Percentiles rank a stretch among this genome's conserved stretches.
phyloP scores from a whole-genome alignment of 2,113 vertebrate species.

The Eidolon helvum region DNA sequence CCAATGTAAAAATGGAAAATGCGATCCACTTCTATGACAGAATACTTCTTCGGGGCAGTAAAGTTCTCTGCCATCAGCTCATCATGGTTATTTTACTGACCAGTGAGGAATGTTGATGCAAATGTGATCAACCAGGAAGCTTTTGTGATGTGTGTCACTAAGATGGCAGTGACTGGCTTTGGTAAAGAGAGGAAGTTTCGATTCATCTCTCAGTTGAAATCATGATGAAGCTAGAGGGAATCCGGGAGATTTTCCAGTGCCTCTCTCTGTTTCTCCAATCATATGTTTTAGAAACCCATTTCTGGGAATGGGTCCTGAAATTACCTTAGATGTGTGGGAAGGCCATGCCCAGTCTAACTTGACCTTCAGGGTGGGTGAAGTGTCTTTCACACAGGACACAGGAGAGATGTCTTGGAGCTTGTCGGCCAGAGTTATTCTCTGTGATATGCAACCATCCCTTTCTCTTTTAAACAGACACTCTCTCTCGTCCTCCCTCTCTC shows the following conservation, averaged over 20 bases:
- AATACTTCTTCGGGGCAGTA: neutral
- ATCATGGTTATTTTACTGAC: neutral
- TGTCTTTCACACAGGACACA: neutral
- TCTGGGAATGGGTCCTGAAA: neutral
- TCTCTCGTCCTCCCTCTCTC: too few relatives aligned
- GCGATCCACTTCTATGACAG: neutral
- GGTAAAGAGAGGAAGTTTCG: conserved; percentile 29
- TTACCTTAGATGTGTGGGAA: neutral
- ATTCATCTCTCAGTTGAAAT: conserved; percentile 45
- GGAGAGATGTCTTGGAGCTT: neutral
- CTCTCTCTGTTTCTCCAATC: conserved; percentile 9
- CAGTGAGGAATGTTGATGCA: neutral
- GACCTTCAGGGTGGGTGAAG: conserved; percentile 39
- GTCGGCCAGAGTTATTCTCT: neutral
- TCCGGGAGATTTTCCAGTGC: neutral
- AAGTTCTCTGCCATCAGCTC: conserved; percentile 11
- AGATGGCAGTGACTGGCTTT: conserved; percentile 9
- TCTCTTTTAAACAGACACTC: conserved; percentile 6
- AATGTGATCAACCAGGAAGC: conserved; percentile 13
- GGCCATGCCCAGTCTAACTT: neutral
- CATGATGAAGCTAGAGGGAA: neutral
- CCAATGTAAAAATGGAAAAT: conserved; percentile 43
- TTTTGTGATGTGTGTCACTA: neutral
- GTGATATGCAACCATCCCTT: conserved; percentile 39
- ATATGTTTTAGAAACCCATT: conserved; percentile 27